A percentile compares a stretch with the other conserved stretches of the same genome.
Evolutionary conservation across 2,797 vertebrate species (phyloP).

Genomic region (Glyptemys insculpta): DNA sequence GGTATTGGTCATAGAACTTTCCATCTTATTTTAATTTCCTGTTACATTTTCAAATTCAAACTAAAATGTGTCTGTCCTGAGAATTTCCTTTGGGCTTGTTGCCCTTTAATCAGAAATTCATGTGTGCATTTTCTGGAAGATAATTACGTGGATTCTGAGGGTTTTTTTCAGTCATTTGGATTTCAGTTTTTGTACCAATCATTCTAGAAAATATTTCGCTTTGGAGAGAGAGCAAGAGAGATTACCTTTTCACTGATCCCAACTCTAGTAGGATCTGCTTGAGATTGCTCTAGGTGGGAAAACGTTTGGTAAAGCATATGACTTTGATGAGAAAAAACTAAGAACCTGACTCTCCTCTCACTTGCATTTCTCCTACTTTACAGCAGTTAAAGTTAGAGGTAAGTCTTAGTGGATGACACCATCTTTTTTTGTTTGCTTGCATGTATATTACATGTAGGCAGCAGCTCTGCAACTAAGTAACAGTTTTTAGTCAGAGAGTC

Average conservation of each 20-base stretch:
- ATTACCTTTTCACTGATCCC: neutral
- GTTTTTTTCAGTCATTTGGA: neutral
- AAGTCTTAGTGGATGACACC: accelerated
- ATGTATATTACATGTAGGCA: accelerated
- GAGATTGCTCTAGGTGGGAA: neutral
- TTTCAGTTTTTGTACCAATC: conserved; percentile 41
- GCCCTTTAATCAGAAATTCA: conserved; percentile 53
- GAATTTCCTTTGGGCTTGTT: conserved; percentile 59
- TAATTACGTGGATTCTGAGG: conserved; percentile 18
- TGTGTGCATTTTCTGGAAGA: conserved; percentile 47
- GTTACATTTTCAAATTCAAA: conserved; percentile 53
- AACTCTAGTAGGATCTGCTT: conserved; percentile 15
- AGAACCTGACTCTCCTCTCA: neutral
- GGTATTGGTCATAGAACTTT: conserved; percentile 46
- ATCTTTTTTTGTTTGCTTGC: accelerated
- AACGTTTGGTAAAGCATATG: neutral
- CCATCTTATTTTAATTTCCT: conserved; percentile 69
- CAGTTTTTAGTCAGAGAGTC: too few species aligned
- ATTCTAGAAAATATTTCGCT: conserved; percentile 16
- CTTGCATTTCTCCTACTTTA: neutral
- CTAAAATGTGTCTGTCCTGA: conserved; percentile 39
- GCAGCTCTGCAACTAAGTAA: neutral
- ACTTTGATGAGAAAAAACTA: neutral
- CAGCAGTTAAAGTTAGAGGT: neutral
- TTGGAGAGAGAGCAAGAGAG: neutral